Evolutionary conservation across 2,797 vertebrate genomes (phyloP), one percentile per base, ranked within the genome.

Genomic region (Tenualosa thibaudeaui): DNA sequence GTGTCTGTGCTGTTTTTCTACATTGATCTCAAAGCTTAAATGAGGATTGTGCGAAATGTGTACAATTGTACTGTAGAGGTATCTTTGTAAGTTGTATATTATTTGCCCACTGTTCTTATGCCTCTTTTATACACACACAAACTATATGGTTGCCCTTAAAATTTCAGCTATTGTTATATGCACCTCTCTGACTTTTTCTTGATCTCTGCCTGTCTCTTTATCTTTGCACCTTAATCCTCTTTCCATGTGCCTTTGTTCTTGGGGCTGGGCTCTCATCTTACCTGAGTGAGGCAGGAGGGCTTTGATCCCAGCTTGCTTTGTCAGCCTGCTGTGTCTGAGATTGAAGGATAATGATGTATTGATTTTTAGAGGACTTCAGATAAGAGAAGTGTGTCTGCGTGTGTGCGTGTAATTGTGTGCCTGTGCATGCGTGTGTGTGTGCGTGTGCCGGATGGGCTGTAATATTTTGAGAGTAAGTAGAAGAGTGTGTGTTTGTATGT

Each of bases 181-280:
- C n/a, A 8, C n/a, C 60, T 65, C 10, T 26, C 60, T 65, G 8
- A 10, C 60, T 65, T 26, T 26, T 22, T 60, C 58, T 60, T 24
- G n/a, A 26, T 65, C 60, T 65, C 60, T 8, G 54, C 17, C 60
- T 12, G 9, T 65, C n/a, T 65, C 60, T 65, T 65, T 65, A 31
- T 65, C 88, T 88, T 81, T 86, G 86, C 91, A 90, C 88, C 65
- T 82, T 88, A 88, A 88, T 75, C 83, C 71, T 91, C 83, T 85
- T 65, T 65, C 26, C 62, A 13, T 65, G n/a, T 65, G 62, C 62
- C 24, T 65, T 31, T 65, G 62, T 65, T 65, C 62, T 65, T 31
- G 3, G 82, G 81, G 50, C 37, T 17, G n/a, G 81, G 58, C 46
- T 81, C 37, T 60, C 54, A 60, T 54, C n/a, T 60, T 49, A 24